Conservation (phyloP, 1,140 invertebrate species). For the Bombus huntii region DNA sequence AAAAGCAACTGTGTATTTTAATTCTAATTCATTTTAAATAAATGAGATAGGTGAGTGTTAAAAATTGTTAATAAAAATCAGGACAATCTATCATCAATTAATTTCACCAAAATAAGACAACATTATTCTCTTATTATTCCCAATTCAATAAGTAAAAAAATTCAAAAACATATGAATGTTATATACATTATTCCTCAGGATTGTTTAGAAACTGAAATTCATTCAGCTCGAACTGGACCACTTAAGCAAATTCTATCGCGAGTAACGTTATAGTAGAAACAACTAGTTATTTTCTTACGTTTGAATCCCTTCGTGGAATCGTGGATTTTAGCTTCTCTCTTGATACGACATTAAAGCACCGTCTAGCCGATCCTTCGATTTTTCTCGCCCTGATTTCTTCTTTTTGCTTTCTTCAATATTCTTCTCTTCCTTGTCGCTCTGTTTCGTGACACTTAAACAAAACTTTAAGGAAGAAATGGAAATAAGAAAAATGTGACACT, state of each 20-base stretch:
- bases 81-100: too few species aligned
- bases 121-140: too few species aligned
- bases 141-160: too few species aligned
- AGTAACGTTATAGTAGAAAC: slow-evolving; percentile 42
- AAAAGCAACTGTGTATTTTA: too few species aligned
- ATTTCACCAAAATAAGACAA: too few species aligned
- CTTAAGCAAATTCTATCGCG: slow-evolving; percentile 13
- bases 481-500: neutral
- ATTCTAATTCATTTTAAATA: too few species aligned
- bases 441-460: too few species aligned
- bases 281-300: slow-evolving; percentile 46
- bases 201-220: neutral
- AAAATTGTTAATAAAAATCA: too few species aligned
- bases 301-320: slow-evolving; percentile 19
- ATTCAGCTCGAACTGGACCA: neutral
- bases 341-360: slow-evolving; percentile 30
- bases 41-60: too few species aligned
- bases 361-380: slow-evolving; percentile 16
- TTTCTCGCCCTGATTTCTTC: too few species aligned
- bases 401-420: too few species aligned
- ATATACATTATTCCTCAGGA: neutral
- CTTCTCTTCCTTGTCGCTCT: neutral
- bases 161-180: too few species aligned
- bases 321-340: neutral
- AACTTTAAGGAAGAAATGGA: neutral